phyloP scores from a whole-genome alignment of 2,888 invertebrate species.

The Erynnis tages region DNA sequence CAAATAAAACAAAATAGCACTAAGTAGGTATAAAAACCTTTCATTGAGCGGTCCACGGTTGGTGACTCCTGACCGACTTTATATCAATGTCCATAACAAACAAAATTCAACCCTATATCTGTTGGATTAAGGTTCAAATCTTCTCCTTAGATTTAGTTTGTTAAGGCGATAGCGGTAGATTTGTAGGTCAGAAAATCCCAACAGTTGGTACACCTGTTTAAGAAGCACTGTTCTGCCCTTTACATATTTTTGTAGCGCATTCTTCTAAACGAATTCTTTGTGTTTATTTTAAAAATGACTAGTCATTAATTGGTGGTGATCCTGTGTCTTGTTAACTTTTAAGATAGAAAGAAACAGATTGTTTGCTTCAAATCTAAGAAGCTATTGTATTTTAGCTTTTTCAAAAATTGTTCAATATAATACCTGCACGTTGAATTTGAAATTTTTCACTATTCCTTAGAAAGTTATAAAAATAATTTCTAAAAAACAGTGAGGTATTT shows the following conservation, averaged over 20 bases:
- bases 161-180: conserved; percentile 4
- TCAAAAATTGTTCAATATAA: too few species aligned
- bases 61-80: conserved; percentile 16
- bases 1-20: conserved; percentile 75
- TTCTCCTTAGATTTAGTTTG: neutral
- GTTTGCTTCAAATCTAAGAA: too few species aligned
- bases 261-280: conserved; percentile 61
- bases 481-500: too few species aligned
- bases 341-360: too few species aligned
- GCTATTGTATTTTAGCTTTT: too few species aligned
- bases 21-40: conserved; percentile 59
- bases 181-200: conserved; percentile 4
- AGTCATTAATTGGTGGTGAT: conserved; percentile 26
- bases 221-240: conserved; percentile 59
- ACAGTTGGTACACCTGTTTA: conserved; percentile 65
- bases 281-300: conserved; percentile 48
- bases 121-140: neutral
- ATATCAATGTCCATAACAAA: neutral
- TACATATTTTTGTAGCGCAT: conserved; percentile 74
- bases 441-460: too few species aligned
- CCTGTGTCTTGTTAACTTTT: neutral
- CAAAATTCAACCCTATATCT: conserved; percentile 32
- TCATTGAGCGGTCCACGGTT: conserved; percentile 41
- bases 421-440: too few species aligned
- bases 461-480: too few species aligned